These are phyloP conservation scores for Dryococelus australis DNA, from an alignment of 2,888 invertebrate species.

Conservation along the genomic window DNA sequence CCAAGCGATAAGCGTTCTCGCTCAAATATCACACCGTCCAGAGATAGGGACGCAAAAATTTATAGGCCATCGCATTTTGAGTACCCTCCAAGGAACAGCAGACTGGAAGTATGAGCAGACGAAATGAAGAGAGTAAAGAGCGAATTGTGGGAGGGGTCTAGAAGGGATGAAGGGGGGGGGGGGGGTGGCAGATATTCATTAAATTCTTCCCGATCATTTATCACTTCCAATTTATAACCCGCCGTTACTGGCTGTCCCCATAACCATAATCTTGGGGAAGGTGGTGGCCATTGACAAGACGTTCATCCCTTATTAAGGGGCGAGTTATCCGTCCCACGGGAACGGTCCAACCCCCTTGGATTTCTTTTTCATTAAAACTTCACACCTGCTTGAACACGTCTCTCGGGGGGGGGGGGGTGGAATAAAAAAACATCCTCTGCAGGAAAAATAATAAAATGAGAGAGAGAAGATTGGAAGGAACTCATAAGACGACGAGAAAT, in stretches of 20 bases:
- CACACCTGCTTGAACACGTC: background rate
- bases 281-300: background rate
- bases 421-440: background rate
- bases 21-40: background rate
- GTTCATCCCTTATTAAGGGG: constrained; percentile 3
- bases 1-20: background rate
- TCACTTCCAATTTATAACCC: background rate
- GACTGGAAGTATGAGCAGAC: background rate
- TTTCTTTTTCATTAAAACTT: background rate
- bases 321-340: background rate
- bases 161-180: background rate
- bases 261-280: background rate
- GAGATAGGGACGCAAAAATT: background rate
- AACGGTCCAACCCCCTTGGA: background rate
- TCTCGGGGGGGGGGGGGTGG: background rate
- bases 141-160: no score
- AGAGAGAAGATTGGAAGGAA: background rate
- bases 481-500: background rate
- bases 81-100: background rate
- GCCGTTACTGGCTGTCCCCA: background rate
- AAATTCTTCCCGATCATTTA: constrained; percentile 16
- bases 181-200: background rate
- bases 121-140: background rate
- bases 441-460: background rate
- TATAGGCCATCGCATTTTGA: background rate